Base-by-base conservation (phyloP, 1,140 invertebrate genomes). In the Heliconius melpomene region DNA sequence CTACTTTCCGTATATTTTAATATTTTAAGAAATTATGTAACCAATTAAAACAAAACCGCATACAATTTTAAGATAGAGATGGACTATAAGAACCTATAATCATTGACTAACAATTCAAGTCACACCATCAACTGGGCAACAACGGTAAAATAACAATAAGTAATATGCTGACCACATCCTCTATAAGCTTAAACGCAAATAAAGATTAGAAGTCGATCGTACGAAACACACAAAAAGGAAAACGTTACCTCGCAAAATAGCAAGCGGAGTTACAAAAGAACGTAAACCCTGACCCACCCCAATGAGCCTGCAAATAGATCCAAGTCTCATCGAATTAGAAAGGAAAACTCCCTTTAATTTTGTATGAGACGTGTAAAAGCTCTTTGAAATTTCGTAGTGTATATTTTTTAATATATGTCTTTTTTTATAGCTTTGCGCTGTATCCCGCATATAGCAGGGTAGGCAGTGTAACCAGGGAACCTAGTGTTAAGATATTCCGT, bases 251-350 rank as follows among this genome's bases (percentile, higher is more conserved):
- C 70, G 50, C 70, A 73, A 74, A 82, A 82, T 54, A 77, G 72
- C 32, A 52, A 52, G 50, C 66, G 78, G 79, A 77, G 71, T 26
- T 76, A 83, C 78, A 83, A 87, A 87, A 88, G 86, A 87, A 86
- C 81, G 80, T 75, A 66, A 80, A 77, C 81, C 85, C 77, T 89
- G 91, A 93, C 91, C 91, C 84, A 84, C 87, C 89, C 80, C 87
- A 93, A 91, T 85, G 83, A 80, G 80, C 85, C 78, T 79, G 77
- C 81, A 86, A 86, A 81, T 66, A 89, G 90, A 88, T 89, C 91
- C 91, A 92, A 91, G 91, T 89, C 78, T 80, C 82, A 79, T 81
- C 80, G 81, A 85, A 80, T 75, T 79, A 81, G 83, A 83, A 85
- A 84, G 82, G 87, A 85, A 85, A 86, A 83, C 80, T 82, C 84